Percentiles rank a stretch among this genome's conserved stretches.
Conservation (phyloP, 23 tunicate species). For the Styela clava region DNA sequence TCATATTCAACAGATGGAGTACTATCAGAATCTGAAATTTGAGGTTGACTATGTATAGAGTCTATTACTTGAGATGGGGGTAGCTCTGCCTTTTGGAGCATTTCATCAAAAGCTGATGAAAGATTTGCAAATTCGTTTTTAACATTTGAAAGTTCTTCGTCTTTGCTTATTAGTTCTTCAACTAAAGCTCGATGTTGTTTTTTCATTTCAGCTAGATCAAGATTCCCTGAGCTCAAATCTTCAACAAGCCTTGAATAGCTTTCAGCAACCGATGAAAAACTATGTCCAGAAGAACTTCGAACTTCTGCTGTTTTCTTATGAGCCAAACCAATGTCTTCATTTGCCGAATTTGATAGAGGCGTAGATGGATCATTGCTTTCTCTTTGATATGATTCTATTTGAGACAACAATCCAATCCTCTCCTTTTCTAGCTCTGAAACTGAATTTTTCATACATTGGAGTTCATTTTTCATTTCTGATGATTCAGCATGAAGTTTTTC, state of each 20-base stretch:
- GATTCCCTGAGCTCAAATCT: neutral
- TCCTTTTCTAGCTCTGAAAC: neutral
- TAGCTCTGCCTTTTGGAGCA: slow-evolving; percentile 5
- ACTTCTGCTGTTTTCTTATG: slow-evolving; percentile 4
- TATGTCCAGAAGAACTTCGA: neutral
- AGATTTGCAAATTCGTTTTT: neutral
- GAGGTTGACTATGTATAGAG: neutral
- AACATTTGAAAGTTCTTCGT: slow-evolving; percentile 1
- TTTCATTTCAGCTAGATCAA: neutral
- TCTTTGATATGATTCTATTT: neutral
- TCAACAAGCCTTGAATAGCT: slow-evolving; percentile 5
- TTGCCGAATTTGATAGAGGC: neutral
- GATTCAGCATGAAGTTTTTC: neutral
- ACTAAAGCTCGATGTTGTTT: slow-evolving; percentile 15
- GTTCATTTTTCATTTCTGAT: neutral
- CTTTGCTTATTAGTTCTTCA: slow-evolving; percentile 12
- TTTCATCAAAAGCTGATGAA: slow-evolving; percentile 19
- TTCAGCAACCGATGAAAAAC: slow-evolving; percentile 6
- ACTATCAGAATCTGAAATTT: neutral
- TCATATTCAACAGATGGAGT: neutral
- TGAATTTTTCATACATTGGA: neutral
- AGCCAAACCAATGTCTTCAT: neutral
- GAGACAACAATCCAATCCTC: neutral
- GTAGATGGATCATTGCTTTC: neutral
- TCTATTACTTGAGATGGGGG: slow-evolving; percentile 15